These are phyloP conservation scores for Diadema setosum DNA, from an alignment of 35 echinoderm and acorn worm genomes.

Conservation along the genomic window DNA sequence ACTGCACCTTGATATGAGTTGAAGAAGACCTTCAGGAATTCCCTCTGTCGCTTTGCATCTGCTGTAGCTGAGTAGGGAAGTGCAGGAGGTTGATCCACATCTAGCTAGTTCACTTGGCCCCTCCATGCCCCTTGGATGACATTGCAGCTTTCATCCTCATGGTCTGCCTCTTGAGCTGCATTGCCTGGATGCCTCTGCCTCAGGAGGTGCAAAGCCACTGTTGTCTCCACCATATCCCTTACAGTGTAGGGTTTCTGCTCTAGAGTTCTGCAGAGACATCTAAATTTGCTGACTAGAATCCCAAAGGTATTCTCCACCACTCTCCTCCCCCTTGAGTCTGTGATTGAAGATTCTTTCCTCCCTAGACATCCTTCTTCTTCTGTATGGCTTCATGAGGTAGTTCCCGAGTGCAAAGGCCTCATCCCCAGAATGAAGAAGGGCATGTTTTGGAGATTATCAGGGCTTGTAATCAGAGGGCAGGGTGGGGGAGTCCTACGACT, in stretches of 20 bases:
- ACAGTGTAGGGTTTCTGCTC: not conserved
- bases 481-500: not conserved
- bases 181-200: not conserved
- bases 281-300: not conserved
- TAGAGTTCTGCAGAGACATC: not conserved
- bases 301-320: not conserved
- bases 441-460: not conserved
- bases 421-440: not conserved
- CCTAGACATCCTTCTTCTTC: not conserved
- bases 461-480: not conserved
- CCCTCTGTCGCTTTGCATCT: not conserved
- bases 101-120: not conserved
- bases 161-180: not conserved
- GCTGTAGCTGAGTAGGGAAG: not conserved
- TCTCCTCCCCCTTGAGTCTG: not conserved
- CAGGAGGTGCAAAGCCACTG: not conserved
- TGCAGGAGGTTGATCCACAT: not conserved
- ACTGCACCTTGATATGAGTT: too few relatives aligned
- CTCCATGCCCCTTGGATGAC: slow-evolving; percentile 30
- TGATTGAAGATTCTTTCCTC: slow-evolving; percentile 9
- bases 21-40: not conserved
- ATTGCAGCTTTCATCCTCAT: not conserved
- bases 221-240: not conserved
- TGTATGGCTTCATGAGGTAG: slow-evolving; percentile 31
- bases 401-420: not conserved